Evolutionary conservation across 2,888 invertebrate genomes (phyloP).

Genomic region (Acanthacorydalis orientalis): DNA sequence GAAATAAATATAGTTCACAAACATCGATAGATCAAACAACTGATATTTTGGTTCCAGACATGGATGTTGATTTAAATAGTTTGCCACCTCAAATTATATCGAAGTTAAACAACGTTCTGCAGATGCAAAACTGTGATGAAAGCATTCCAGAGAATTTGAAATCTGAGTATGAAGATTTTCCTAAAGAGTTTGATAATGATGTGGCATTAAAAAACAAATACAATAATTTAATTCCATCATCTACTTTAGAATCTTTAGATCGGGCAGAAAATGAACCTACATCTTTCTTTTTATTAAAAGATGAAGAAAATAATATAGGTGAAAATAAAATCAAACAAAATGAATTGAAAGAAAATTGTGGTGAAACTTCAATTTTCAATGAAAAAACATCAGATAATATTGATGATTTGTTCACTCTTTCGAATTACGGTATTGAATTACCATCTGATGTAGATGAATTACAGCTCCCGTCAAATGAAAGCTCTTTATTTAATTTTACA

Average conservation of each 20-base stretch:
- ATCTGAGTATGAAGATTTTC: neutral
- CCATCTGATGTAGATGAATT: constrained; percentile 5
- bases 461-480: constrained; percentile 4
- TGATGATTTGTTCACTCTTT: neutral
- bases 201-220: neutral
- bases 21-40: neutral
- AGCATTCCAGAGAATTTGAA: neutral
- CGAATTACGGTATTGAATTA: neutral
- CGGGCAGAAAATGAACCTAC: no score
- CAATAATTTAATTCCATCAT: neutral
- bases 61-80: neutral
- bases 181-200: neutral
- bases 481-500: constrained; percentile 5
- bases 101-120: neutral
- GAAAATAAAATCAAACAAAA: neutral
- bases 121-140: neutral
- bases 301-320: neutral
- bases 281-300: neutral
- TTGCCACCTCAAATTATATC: neutral
- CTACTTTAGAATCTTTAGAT: neutral
- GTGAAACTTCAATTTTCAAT: neutral
- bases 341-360: neutral
- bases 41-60: neutral
- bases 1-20: constrained; percentile 18
- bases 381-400: neutral